phyloP scores from a whole-genome alignment of 1,140 invertebrate species.

The Dolichoris vasculosae region DNA sequence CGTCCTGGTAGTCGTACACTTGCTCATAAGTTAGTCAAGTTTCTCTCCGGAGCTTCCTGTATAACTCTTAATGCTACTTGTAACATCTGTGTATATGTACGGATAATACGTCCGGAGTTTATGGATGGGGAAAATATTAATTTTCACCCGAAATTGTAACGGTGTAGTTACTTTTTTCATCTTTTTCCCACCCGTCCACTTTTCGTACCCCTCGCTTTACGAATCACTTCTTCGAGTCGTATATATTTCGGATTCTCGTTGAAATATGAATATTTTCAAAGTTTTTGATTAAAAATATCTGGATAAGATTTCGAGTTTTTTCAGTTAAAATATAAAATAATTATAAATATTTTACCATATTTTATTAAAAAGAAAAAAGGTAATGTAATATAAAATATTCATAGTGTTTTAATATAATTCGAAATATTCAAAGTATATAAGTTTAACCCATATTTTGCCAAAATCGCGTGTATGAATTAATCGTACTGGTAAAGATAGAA shows the following conservation, averaged over 20 bases:
- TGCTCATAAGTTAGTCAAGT: conserved; percentile 32
- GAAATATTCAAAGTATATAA: no score
- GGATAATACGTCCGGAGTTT: background rate
- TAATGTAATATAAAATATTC: no score
- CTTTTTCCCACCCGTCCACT: no score
- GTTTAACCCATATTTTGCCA: no score
- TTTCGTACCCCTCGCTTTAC: background rate
- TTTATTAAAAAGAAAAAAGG: no score
- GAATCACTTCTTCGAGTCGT: background rate
- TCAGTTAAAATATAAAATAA: no score
- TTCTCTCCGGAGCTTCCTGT: background rate
- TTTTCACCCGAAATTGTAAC: background rate
- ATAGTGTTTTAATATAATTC: no score
- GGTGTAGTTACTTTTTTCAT: background rate
- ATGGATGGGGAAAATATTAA: conserved; percentile 28
- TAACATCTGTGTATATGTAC: background rate
- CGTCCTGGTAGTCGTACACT: background rate
- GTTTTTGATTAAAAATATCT: background rate
- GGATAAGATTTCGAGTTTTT: no score
- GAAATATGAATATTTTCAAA: background rate
- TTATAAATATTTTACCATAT: no score
- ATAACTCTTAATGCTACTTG: background rate
- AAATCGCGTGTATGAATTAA: no score
- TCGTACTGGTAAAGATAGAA: no score
- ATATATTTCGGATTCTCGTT: background rate